phyloP scores from a whole-genome alignment of 1,140 invertebrate species.

The Planococcus citri region DNA sequence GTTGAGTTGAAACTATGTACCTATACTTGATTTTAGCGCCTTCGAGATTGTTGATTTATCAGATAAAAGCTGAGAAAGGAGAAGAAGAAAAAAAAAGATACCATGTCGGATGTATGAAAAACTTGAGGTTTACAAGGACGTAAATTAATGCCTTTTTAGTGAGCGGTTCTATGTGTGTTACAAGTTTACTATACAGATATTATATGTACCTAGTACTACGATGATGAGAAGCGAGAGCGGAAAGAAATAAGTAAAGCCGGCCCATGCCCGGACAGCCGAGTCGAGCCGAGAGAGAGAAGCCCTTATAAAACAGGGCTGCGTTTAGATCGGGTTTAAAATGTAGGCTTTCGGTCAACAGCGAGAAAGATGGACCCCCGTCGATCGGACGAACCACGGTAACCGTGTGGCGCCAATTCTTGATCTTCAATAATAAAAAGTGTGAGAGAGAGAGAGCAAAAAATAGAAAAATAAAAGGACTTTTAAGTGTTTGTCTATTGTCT shows the following conservation, averaged over 20 bases:
- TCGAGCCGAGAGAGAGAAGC: background rate
- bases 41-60: conserved; percentile 18
- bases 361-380: conserved; percentile 12
- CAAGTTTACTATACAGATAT: no score
- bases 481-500: conserved; percentile 16
- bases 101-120: conserved; percentile 12
- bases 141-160: conserved; percentile 15
- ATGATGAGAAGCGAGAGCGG: background rate
- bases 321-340: conserved; percentile 16
- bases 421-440: conserved; percentile 16
- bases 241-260: no score
- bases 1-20: background rate
- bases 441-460: conserved; percentile 4
- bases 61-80: background rate
- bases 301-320: conserved; percentile 1
- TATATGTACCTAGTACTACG: no score
- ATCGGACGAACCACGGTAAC: conserved; percentile 11
- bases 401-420: conserved; percentile 18
- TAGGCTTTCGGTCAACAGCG: conserved; percentile 12
- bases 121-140: conserved; percentile 1
- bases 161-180: background rate
- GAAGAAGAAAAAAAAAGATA: background rate
- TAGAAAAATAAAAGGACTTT: conserved; percentile 17
- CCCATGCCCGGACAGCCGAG: background rate
- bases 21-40: conserved; percentile 17